phyloP scores from a whole-genome alignment of 2,797 vertebrate species.

The Erethizon dorsatum region DNA sequence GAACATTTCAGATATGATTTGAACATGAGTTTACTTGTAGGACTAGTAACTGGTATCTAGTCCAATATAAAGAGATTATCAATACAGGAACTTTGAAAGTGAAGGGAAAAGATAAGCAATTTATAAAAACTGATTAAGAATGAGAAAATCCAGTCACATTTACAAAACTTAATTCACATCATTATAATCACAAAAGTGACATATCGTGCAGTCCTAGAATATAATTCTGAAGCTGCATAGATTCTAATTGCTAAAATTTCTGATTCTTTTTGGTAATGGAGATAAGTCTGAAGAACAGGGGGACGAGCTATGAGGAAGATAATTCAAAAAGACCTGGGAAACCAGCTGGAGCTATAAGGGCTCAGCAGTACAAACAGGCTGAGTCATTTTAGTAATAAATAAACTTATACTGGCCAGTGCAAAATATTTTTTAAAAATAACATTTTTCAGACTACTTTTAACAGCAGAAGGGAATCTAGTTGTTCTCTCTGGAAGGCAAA shows the following conservation, averaged over 20 bases:
- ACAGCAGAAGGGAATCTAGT: background rate
- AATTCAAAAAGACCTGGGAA: background rate
- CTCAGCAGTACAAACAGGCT: background rate
- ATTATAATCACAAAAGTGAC: background rate
- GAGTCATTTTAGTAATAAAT: background rate
- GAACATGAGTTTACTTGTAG: background rate
- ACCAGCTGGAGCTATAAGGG: background rate
- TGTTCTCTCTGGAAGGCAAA: background rate
- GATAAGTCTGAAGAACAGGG: background rate
- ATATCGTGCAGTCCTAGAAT: background rate
- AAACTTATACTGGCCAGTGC: background rate
- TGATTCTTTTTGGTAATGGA: background rate
- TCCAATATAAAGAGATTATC: background rate
- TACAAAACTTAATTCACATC: background rate
- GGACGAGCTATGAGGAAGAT: rapidly evolving
- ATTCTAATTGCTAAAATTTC: background rate
- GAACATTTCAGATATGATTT: background rate
- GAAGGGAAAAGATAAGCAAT: background rate
- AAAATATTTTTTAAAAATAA: background rate
- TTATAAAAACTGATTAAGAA: background rate
- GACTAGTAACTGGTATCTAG: background rate
- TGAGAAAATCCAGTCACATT: background rate
- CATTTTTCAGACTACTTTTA: background rate
- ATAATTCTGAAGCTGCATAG: background rate
- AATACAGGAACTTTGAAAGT: background rate